Conservation (phyloP, 1,140 invertebrate genomes). For the Maconellicoccus hirsutus region DNA sequence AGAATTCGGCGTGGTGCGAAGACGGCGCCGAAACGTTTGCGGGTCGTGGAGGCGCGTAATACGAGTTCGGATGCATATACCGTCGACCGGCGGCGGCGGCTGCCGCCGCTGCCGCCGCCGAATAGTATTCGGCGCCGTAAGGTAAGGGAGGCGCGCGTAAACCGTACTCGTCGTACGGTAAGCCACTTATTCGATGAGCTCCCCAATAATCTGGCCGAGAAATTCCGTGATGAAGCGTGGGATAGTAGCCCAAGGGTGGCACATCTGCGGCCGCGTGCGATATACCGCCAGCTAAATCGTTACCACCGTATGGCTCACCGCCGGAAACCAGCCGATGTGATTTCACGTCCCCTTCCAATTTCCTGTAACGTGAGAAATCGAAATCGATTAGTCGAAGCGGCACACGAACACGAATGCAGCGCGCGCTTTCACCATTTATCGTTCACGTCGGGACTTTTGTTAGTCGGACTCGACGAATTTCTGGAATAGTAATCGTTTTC, state of each 20-base stretch:
- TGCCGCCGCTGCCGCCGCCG: constrained; percentile 17
- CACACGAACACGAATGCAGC: no score
- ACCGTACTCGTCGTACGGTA: constrained; percentile 22
- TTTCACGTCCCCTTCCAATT: background rate
- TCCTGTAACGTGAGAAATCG: background rate
- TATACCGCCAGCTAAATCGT: background rate
- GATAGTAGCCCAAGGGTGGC: background rate
- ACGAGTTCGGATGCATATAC: constrained; percentile 21
- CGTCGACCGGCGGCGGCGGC: constrained; percentile 25
- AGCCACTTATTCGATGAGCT: background rate
- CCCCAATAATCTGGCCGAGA: background rate
- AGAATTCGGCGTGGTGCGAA: constrained; percentile 23
- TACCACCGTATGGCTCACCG: background rate
- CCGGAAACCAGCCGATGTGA: background rate
- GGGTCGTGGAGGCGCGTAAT: constrained; percentile 17
- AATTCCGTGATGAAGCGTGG: background rate
- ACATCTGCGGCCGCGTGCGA: background rate
- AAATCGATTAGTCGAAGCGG: background rate
- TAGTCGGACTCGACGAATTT: constrained; percentile 39
- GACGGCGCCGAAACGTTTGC: background rate
- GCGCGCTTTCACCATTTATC: constrained; percentile 19
- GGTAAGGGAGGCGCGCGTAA: constrained; percentile 28
- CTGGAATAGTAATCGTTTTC: constrained; percentile 71
- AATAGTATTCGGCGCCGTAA: constrained; percentile 29
- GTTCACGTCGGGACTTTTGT: constrained; percentile 14